These are phyloP conservation scores for Neodiprion virginianus DNA, from an alignment of 1,140 invertebrate species.

Conservation along the genomic window DNA sequence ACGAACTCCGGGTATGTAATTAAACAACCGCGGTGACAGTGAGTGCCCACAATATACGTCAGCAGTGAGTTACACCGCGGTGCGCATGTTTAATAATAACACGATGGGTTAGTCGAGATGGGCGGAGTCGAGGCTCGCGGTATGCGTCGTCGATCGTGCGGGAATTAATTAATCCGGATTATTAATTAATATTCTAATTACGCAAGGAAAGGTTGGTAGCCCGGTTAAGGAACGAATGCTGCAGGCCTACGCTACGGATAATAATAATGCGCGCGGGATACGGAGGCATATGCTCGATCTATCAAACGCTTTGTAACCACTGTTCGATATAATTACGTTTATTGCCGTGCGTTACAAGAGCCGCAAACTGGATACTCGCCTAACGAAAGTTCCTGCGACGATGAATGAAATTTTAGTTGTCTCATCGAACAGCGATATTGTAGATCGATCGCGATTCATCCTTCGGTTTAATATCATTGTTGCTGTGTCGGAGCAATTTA, in stretches of 20 bases:
- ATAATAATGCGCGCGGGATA: neutral
- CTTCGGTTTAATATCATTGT: neutral
- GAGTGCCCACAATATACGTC: too few relatives aligned
- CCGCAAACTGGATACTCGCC: neutral
- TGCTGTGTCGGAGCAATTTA: too few relatives aligned
- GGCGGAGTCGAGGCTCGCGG: too few relatives aligned
- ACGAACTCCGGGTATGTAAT: too few relatives aligned
- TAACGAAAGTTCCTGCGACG: neutral
- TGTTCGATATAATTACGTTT: neutral
- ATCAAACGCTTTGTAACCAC: neutral
- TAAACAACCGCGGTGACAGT: too few relatives aligned
- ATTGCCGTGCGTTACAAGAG: neutral
- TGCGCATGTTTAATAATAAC: too few relatives aligned
- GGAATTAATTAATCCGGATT: neutral
- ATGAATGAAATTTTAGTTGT: too few relatives aligned
- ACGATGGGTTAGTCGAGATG: too few relatives aligned
- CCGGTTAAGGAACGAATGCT: neutral
- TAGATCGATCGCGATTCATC: too few relatives aligned
- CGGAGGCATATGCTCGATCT: neutral
- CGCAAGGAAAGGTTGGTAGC: neutral
- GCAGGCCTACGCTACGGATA: neutral
- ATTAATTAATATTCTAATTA: slow-evolving; percentile 3
- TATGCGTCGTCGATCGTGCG: too few relatives aligned
- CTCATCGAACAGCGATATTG: too few relatives aligned
- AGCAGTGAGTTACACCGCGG: too few relatives aligned